Percentiles rank a stretch among this genome's conserved stretches.
Conservation (phyloP, 2,113 vertebrate genomes). For the Natator depressus region DNA sequence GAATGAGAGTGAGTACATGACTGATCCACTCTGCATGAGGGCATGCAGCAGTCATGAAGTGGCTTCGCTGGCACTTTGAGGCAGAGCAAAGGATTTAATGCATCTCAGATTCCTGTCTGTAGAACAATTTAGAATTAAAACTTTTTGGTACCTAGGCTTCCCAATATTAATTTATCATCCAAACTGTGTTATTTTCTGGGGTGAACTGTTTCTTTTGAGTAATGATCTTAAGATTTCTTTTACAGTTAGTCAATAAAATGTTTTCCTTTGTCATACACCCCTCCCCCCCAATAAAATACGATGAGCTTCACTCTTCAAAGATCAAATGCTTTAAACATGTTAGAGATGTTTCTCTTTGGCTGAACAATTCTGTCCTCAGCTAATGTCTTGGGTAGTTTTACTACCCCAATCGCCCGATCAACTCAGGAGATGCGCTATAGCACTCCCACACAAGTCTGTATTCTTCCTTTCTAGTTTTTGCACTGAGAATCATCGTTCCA, state of each 20-base stretch:
- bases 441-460: fast-evolving
- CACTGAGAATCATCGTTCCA: neutral
- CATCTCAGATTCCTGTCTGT: neutral
- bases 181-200: neutral
- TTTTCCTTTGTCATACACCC: neutral
- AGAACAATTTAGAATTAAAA: constrained; percentile 21
- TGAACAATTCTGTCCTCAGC: neutral
- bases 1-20: neutral
- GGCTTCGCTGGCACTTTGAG: neutral
- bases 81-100: neutral
- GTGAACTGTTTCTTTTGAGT: fast-evolving
- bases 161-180: neutral
- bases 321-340: neutral
- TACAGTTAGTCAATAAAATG: neutral
- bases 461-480: neutral
- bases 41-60: neutral
- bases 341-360: neutral
- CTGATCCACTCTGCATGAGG: neutral
- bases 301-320: neutral
- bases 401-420: fast-evolving
- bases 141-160: neutral
- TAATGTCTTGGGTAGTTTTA: neutral
- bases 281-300: neutral
- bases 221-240: neutral
- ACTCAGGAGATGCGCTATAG: neutral